A percentile compares a stretch with the other conserved stretches of the same genome.
Evolutionary conservation across 2,113 vertebrate genomes (phyloP).

Genomic region (Ornithorhynchus anatinus): DNA sequence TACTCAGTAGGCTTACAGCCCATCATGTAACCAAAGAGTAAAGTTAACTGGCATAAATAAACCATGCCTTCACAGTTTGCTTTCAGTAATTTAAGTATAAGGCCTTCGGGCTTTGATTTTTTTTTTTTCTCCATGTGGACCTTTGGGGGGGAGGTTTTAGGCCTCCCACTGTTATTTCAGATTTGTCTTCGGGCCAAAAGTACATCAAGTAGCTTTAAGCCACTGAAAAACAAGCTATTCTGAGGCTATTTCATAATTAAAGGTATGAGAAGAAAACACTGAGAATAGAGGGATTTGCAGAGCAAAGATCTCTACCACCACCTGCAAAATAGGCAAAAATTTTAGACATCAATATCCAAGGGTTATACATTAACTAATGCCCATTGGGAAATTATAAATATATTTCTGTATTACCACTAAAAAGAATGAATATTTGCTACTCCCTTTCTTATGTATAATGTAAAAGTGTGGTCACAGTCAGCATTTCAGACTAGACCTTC

Average conservation of each 20-base stretch:
- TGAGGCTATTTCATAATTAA: conserved; percentile 58
- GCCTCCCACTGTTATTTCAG: conserved; percentile 12
- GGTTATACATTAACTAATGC: not conserved
- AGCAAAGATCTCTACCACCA: conserved; percentile 23
- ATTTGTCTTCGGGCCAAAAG: conserved; percentile 33
- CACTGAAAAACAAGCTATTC: conserved; percentile 42
- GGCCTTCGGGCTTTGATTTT: not conserved
- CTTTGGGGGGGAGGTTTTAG: conserved; percentile 16
- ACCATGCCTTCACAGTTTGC: not conserved
- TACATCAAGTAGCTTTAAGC: conserved; percentile 37
- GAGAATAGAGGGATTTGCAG: conserved; percentile 40
- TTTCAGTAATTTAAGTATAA: conserved; percentile 32
- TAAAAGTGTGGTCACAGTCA: not conserved
- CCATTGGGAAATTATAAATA: not conserved
- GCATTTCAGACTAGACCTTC: rapidly evolving
- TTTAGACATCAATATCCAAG: conserved; percentile 1
- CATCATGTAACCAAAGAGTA: not conserved
- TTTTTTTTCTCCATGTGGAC: conserved; percentile 31
- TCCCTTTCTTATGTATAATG: not conserved
- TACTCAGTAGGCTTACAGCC: conserved; percentile 31
- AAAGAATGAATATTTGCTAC: not conserved
- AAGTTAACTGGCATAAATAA: conserved; percentile 49
- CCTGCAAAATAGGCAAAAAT: not conserved
- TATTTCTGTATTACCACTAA: conserved; percentile 7
- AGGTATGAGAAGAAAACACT: conserved; percentile 43